These are phyloP conservation scores for Erpobdella octoculata DNA, from an alignment of 2,888 invertebrate species.

Conservation along the genomic window DNA sequence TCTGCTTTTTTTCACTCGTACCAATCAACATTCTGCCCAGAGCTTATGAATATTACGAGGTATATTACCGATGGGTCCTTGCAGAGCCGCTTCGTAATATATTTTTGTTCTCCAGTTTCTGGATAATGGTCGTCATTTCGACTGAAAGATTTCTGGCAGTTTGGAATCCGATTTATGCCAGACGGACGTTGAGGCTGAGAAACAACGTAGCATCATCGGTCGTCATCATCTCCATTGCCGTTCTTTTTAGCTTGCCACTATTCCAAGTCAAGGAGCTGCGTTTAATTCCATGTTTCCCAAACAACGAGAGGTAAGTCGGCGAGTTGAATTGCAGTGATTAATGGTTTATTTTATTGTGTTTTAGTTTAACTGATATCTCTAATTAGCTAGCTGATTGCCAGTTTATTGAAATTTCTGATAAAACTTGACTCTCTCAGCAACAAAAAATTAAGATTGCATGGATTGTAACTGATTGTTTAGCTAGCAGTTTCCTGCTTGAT, in stretches of 20 bases:
- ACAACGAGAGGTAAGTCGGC: too few relatives aligned
- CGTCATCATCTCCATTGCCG: background rate
- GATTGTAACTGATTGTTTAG: too few relatives aligned
- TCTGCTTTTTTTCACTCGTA: constrained; percentile 21
- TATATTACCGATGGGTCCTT: constrained; percentile 15
- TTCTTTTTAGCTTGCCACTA: constrained; percentile 7
- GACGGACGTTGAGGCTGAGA: background rate
- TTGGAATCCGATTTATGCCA: background rate
- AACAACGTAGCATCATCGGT: background rate
- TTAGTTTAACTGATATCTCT: too few relatives aligned
- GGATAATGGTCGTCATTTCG: constrained; percentile 28
- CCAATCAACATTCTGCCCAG: constrained; percentile 13
- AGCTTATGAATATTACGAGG: background rate
- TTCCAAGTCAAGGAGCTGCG: background rate
- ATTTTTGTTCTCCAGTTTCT: constrained; percentile 29
- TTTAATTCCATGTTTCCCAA: too few relatives aligned
- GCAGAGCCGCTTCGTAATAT: background rate
- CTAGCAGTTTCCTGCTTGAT: too few relatives aligned
- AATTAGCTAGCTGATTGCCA: too few relatives aligned
- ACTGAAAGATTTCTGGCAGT: constrained; percentile 22
- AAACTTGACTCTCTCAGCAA: too few relatives aligned
- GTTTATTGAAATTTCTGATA: too few relatives aligned
- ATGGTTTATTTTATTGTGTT: too few relatives aligned
- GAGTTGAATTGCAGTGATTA: too few relatives aligned
- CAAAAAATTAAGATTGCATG: too few relatives aligned